Base-by-base conservation (phyloP, 2,888 invertebrate species). In the Leptinotarsa peninsularis region DNA sequence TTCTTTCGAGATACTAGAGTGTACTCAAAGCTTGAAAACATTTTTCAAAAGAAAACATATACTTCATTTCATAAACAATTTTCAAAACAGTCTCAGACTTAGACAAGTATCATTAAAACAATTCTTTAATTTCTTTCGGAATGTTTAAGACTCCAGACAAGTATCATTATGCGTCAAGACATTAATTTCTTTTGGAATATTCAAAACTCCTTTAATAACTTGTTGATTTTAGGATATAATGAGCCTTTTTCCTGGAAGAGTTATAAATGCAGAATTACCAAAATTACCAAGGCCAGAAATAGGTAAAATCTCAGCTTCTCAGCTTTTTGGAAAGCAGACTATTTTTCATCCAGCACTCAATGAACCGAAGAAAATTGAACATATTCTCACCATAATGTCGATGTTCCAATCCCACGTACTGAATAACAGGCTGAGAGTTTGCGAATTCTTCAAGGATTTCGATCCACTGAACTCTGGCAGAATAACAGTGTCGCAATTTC, bases 381-480 rank as follows among this genome's bases (percentile, higher is more conserved):
- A 89, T 14, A 89, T 92, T 52, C 78, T 91, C 56, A 90, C 91
- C 56, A 86, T 92, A 3, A 91, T 94, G 87, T 88, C 91, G 81
- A 88, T 93, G 66, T 91, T 95, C 66, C 94, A 95, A 84, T 90
- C 92, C 81, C 93, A 91, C 81, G 91, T 95, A 7, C 85, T 91
- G 79, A 91, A 92, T 85, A 90, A 92, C 82, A 89, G 93, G 67
- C 88, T 95, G 70, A 89, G 94, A 66, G 91, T 93, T 49, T 90
- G 90, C 0, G 93, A 94, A 83, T 95, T 94, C 84, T 92, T 95
- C 76, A 91, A 94, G 93, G 91, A 92, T 83, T 95, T 91, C 84
- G 95, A 95, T 88, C 88, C 90, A 0, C 86, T 94, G 77, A 92
- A 93, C 83, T 89, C 90, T 75, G 95, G 95, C 0, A 91, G 91